phyloP scores from a whole-genome alignment of 35 echinoderm and acorn worm species.

The Holothuria glaberrima region DNA sequence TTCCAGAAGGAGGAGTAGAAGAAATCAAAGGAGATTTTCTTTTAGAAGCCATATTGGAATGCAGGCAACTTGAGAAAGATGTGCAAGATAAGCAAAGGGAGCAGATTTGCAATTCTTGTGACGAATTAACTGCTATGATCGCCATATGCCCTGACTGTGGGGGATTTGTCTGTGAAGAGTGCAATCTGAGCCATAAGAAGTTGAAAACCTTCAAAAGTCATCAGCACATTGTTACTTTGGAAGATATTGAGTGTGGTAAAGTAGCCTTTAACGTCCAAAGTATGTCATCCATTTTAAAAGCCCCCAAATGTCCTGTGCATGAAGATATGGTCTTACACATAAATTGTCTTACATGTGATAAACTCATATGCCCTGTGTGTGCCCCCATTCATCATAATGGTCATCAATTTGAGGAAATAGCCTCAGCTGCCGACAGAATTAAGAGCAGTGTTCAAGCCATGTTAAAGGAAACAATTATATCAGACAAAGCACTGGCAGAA shows the following conservation, averaged over 20 bases:
- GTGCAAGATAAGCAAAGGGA: neutral
- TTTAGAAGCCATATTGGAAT: neutral
- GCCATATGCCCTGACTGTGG: constrained; percentile 5
- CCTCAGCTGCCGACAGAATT: neutral
- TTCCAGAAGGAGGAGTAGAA: neutral
- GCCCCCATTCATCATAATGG: neutral
- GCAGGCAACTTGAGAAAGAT: neutral
- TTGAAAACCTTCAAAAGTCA: constrained; percentile 10
- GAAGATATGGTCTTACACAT: constrained; percentile 16
- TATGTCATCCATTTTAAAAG: neutral
- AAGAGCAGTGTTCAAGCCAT: neutral
- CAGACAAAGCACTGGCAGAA: neutral
- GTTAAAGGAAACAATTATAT: neutral
- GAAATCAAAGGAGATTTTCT: neutral
- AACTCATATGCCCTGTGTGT: constrained; percentile 25
- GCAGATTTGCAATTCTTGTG: neutral
- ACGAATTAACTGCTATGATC: neutral
- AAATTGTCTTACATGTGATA: constrained; percentile 28
- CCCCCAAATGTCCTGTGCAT: too few relatives aligned
- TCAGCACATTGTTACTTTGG: neutral
- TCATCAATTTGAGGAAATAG: constrained; percentile 15
- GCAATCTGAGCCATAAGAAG: neutral
- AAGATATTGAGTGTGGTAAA: neutral
- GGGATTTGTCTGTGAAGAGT: neutral
- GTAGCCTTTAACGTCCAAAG: neutral